Base-by-base conservation (phyloP, 2,888 invertebrate genomes). In the Mycalesis mineus region DNA sequence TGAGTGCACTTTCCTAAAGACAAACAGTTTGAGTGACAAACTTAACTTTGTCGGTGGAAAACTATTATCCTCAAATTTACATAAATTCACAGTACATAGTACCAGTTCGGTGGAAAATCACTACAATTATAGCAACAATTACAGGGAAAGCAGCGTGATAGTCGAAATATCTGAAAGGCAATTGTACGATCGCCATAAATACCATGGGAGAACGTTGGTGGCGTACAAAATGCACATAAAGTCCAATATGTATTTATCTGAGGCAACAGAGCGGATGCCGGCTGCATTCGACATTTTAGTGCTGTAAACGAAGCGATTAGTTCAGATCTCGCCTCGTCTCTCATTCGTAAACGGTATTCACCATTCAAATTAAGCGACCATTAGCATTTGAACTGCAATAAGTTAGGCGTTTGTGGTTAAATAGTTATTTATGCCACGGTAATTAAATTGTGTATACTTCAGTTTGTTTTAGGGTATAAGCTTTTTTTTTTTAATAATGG, bases 281-380 rank as follows among this genome's bases (percentile, higher is more conserved):
- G 14, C 39, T 44, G 28, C 44, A 44, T 28, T 44, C 28, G 28
- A 44, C 44, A 28, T 44, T 33, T 22, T n/a, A 44, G 44, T 17
- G 17, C 17, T 44, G 44, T 44, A 44, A 44, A 44, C 17, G 44
- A 44, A 44, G 44, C 44, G 28, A 44, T 44, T 44, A 44, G 13
- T 28, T 29, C 44, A n/a, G 6, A 13, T n/a, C 28, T 7, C 28
- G 29, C n/a, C 28, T 28, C 28, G 44, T 28, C 28, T 44, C 28
- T 28, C 28, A 28, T 7, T 42, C 44, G 28, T 28, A 44, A 44
- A 7, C 7, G 28, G 28, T 28, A 41, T 9, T 17, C 41, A 17
- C 17, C 11, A 9, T 9, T 22, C 41, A 17, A 17, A 41, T 41
- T 41, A 22, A 41, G 17, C 41, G 17, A 11, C 11, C 17, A 41